Conservation (phyloP, 2,888 invertebrate species). For the Leucania comma region DNA sequence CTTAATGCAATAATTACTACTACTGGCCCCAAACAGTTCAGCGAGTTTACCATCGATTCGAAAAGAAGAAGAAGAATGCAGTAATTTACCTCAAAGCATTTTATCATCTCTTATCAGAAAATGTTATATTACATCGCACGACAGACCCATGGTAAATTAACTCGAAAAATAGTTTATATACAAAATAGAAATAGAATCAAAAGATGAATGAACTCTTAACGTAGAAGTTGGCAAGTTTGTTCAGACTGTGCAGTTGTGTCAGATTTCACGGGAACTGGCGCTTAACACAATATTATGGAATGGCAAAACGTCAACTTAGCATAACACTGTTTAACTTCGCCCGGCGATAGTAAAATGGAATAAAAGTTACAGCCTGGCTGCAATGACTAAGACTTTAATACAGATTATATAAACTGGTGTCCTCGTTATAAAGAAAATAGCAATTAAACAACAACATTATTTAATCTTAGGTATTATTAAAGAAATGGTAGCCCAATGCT, state of each 20-base stretch:
- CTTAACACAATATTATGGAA: constrained; percentile 86
- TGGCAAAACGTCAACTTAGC: constrained; percentile 82
- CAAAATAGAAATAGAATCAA: constrained; percentile 62
- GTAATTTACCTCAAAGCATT: constrained; percentile 22
- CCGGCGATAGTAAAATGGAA: constrained; percentile 72
- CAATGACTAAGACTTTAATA: constrained; percentile 37
- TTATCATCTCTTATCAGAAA: constrained; percentile 54
- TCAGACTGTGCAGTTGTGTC: constrained; percentile 82
- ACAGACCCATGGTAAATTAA: constrained; percentile 50
- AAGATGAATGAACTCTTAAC: constrained; percentile 73
- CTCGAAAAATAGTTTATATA: constrained; percentile 51
- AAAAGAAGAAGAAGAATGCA: too few relatives aligned
- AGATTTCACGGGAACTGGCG: constrained; percentile 80
- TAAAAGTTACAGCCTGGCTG: constrained; percentile 57
- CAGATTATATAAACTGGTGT: constrained; percentile 18
- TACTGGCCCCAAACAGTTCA: too few relatives aligned
- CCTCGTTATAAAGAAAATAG: constrained; percentile 4
- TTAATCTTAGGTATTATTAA: too few relatives aligned
- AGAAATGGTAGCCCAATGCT: too few relatives aligned
- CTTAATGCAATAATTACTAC: constrained; percentile 19
- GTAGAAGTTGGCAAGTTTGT: constrained; percentile 80
- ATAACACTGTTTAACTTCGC: constrained; percentile 82
- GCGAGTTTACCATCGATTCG: too few relatives aligned
- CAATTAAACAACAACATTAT: constrained; percentile 5
- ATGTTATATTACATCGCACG: constrained; percentile 24